Evolutionary conservation across 2,888 invertebrate species (phyloP), one percentile per base, ranked within the genome.

Genomic region (Caenorhabditis zanzibari): DNA sequence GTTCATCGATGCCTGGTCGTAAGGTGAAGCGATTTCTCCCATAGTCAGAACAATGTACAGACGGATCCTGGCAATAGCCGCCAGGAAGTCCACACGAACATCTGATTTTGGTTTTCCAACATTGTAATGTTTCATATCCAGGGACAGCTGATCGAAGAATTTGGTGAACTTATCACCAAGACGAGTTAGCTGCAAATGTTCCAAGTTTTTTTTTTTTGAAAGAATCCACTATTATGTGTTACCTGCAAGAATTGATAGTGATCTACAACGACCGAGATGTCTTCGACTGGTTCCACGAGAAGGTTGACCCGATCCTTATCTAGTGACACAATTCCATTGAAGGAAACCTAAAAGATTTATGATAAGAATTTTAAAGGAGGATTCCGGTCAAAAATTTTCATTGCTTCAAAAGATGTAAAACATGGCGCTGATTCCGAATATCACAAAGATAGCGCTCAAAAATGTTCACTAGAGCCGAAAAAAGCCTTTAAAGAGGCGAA

Each of bases 191-290:
- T 86, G 73, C 52, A 84, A 86, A 61, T 47, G 10, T 22, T 44
- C 7, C 32, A 32, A 32, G 41, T n/a, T n/a, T 41, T 41, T 14
- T 44, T 44, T 0, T 14, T 14, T 44, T 14, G 44, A 12, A 47
- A 4, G n/a, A 19, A 6, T 28, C 32, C 16, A 35, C 58, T 35
- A 52, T 22, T 24, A 0, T 22, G 0, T 9, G 38, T 58, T 4
- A 86, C 84, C 75, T 89, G 89, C 28, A 91, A 80, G 38, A 90
- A 88, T 73, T 92, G 92, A 75, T 89, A 92, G 80, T 92, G 92
- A 81, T 92, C 91, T 38, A 92, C 66, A 12, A 86, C 69, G 10
- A 90, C 54, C 6, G 86, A 81, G n/a, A 91, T 59, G 6, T 86
- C 81, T n/a, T 85, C 84, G 7, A 75, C 81, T 9, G 91, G 88